Percentiles rank a stretch among this genome's conserved stretches.
phyloP scores from a whole-genome alignment of 2,888 invertebrate species.

The Helicoverpa assulta region DNA sequence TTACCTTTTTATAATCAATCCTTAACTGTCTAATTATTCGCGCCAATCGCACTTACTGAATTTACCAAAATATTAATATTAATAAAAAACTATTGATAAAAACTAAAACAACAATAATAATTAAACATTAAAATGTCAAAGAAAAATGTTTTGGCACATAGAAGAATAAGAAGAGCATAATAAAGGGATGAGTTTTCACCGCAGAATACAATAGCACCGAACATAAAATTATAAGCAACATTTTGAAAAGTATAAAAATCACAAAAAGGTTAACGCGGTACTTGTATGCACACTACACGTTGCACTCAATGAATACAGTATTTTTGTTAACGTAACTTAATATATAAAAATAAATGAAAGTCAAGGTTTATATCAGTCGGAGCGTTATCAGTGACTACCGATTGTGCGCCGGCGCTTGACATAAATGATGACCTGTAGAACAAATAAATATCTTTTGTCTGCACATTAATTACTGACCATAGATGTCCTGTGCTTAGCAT shows the following conservation, averaged over 20 bases:
- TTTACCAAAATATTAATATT: not conserved
- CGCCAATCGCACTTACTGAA: not conserved
- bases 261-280: not conserved
- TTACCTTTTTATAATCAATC: constrained; percentile 11
- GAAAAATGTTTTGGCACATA: constrained; percentile 66
- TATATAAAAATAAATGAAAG: constrained; percentile 41
- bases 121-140: constrained; percentile 41
- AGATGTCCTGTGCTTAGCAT: constrained; percentile 20
- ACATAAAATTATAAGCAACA: constrained; percentile 55
- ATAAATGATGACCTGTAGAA: constrained; percentile 12
- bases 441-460: constrained; percentile 34
- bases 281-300: constrained; percentile 22
- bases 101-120: not conserved
- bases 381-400: constrained; percentile 38
- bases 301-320: constrained; percentile 27
- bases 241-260: constrained; percentile 8
- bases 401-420: constrained; percentile 18
- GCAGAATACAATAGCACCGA: constrained; percentile 61
- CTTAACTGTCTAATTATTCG: not conserved
- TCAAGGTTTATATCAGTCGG: constrained; percentile 30
- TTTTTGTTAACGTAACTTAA: constrained; percentile 19
- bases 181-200: constrained; percentile 59
- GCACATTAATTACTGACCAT: constrained; percentile 16
- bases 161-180: constrained; percentile 66
- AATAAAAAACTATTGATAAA: constrained; percentile 2